A percentile compares a stretch with the other conserved stretches of the same genome.
Evolutionary conservation across 2,888 invertebrate genomes (phyloP).

Genomic region (Melieria omissa): DNA sequence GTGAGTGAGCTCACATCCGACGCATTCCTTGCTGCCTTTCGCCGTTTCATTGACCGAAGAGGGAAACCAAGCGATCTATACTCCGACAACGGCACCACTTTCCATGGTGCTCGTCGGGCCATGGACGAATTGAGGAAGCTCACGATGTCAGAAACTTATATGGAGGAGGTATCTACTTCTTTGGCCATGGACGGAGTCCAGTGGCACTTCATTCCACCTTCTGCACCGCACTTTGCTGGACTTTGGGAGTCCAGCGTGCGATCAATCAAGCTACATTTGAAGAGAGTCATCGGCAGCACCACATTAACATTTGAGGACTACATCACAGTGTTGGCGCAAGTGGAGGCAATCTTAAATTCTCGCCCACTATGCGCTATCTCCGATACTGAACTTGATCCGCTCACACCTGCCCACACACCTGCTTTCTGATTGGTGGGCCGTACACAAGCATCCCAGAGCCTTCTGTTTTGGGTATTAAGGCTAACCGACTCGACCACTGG

Average conservation of each 20-base stretch:
- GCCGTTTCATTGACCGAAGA: conserved; percentile 28
- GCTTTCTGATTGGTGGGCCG: too few relatives aligned
- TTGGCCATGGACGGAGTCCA: conserved; percentile 31
- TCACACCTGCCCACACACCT: too few relatives aligned
- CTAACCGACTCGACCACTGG: too few relatives aligned
- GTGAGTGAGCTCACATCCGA: conserved; percentile 36
- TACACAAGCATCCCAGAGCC: too few relatives aligned
- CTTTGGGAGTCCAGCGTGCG: conserved; percentile 37
- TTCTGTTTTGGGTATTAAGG: too few relatives aligned
- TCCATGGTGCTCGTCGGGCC: conserved; percentile 25
- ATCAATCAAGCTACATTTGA: conserved; percentile 8
- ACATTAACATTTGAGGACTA: not conserved
- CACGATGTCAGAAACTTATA: conserved; percentile 12
- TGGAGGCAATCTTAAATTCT: not conserved
- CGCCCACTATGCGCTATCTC: too few relatives aligned
- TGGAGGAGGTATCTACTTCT: conserved; percentile 17
- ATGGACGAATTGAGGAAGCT: conserved; percentile 20
- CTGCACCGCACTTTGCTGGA: conserved; percentile 39
- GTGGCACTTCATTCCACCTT: conserved; percentile 42
- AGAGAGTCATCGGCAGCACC: not conserved
- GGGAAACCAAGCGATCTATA: conserved; percentile 29
- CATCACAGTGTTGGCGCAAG: not conserved
- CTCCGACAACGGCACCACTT: conserved; percentile 36
- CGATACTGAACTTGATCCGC: too few relatives aligned
- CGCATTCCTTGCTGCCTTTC: conserved; percentile 29